phyloP scores from a whole-genome alignment of 2,797 vertebrate species.

The Propithecus deckenii region DNA sequence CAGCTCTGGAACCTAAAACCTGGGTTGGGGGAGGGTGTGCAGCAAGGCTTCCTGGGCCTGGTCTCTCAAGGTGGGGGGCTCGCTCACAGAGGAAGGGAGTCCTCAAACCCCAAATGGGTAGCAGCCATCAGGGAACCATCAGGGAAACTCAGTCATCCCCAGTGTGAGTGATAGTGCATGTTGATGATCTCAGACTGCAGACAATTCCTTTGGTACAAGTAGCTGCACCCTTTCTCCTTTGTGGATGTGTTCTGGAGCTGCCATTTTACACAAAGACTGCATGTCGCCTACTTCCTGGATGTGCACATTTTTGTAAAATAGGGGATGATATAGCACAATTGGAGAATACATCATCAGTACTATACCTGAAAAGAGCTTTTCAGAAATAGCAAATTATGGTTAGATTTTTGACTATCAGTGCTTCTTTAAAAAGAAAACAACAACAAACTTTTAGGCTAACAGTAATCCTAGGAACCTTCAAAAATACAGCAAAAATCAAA shows the following conservation, averaged over 20 bases:
- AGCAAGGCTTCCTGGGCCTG: not conserved
- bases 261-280: not conserved
- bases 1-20: not conserved
- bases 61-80: not conserved
- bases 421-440: not conserved
- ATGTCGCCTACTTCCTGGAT: not conserved
- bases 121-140: not conserved
- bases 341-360: not conserved
- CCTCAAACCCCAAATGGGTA: accelerated
- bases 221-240: not conserved
- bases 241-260: not conserved
- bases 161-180: not conserved
- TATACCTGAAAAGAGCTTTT: not conserved
- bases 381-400: not conserved
- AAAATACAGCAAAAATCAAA: not conserved
- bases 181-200: not conserved
- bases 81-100: not conserved
- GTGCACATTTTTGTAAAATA: not conserved
- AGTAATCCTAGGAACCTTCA: not conserved
- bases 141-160: not conserved
- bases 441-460: not conserved
- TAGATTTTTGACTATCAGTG: not conserved
- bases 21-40: not conserved
- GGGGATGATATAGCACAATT: not conserved
- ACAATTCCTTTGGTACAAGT: not conserved